Evolutionary conservation across 2,113 vertebrate genomes (phyloP).

Genomic region (Gasterosteus nipponicus): DNA sequence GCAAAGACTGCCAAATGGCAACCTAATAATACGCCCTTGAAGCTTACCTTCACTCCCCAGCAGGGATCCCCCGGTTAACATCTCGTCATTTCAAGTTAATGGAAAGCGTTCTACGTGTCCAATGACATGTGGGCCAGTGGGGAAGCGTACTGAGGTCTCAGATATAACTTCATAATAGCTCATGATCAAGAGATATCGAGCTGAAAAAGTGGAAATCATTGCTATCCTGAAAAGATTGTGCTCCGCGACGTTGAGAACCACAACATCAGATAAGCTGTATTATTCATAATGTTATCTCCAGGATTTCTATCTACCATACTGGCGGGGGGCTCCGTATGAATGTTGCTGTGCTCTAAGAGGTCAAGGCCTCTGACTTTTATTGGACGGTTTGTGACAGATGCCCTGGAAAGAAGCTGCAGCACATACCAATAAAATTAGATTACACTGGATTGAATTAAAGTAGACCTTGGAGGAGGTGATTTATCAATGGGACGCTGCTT

Average conservation of each 20-base stretch:
- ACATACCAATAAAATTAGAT: constrained; percentile 77
- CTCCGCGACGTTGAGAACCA: too few relatives aligned
- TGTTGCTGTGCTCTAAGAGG: constrained; percentile 53
- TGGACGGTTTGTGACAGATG: constrained; percentile 72
- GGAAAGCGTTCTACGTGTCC: neutral
- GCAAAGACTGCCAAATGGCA: constrained; percentile 11
- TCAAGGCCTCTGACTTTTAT: constrained; percentile 73
- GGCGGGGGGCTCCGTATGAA: constrained; percentile 28
- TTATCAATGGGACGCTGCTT: constrained; percentile 64
- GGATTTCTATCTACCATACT: constrained; percentile 28
- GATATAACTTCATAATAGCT: neutral
- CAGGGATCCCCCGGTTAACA: constrained; percentile 20
- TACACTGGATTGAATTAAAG: constrained; percentile 74
- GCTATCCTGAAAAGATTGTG: neutral
- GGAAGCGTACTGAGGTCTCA: neutral
- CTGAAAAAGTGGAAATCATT: neutral
- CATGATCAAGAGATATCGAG: neutral
- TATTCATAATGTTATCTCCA: neutral
- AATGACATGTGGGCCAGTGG: neutral
- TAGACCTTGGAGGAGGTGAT: constrained; percentile 72
- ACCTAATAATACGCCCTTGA: constrained; percentile 11
- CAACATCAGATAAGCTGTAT: neutral
- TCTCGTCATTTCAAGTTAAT: constrained; percentile 12
- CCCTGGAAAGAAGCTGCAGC: constrained; percentile 72
- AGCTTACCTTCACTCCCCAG: constrained; percentile 21